These are phyloP conservation scores for Bhutanitis thaidina DNA, from an alignment of 2,888 invertebrate species.

Conservation along the genomic window DNA sequence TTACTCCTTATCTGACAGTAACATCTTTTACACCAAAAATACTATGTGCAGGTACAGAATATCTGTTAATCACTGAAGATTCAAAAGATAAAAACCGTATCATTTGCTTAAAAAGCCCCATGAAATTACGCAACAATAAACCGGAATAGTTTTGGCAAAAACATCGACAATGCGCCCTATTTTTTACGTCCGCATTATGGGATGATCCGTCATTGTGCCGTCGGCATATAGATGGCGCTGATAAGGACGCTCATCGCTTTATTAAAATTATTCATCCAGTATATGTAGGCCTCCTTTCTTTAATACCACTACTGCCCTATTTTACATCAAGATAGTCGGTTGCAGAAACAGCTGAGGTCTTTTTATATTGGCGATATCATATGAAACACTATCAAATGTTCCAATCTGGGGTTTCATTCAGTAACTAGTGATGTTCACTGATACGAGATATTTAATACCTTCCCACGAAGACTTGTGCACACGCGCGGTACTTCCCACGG, in stretches of 20 bases:
- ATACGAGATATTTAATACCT: conserved; percentile 68
- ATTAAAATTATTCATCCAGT: conserved; percentile 61
- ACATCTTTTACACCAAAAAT: conserved; percentile 14
- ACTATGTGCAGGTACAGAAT: conserved; percentile 34
- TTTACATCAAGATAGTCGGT: not conserved
- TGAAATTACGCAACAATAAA: conserved; percentile 72
- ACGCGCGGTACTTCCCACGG: conserved; percentile 56
- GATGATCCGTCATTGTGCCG: conserved; percentile 74
- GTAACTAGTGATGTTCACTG: conserved; percentile 51
- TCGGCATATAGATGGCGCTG: conserved; percentile 65
- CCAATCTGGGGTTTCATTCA: conserved; percentile 63
- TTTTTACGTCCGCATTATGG: conserved; percentile 69
- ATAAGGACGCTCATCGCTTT: conserved; percentile 69
- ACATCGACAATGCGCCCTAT: conserved; percentile 45
- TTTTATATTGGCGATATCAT: conserved; percentile 36
- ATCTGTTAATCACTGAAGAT: conserved; percentile 50
- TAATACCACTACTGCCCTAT: conserved; percentile 18
- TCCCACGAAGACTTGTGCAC: conserved; percentile 69
- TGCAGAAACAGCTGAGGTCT: conserved; percentile 36
- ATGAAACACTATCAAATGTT: conserved; percentile 50
- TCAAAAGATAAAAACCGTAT: conserved; percentile 68
- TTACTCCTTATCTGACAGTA: not conserved
- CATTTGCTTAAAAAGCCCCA: conserved; percentile 78
- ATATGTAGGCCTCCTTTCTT: conserved; percentile 35
- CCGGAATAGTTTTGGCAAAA: conserved; percentile 59